phyloP scores from a whole-genome alignment of 2,797 vertebrate genomes.

The Phataginus tetradactyla region DNA sequence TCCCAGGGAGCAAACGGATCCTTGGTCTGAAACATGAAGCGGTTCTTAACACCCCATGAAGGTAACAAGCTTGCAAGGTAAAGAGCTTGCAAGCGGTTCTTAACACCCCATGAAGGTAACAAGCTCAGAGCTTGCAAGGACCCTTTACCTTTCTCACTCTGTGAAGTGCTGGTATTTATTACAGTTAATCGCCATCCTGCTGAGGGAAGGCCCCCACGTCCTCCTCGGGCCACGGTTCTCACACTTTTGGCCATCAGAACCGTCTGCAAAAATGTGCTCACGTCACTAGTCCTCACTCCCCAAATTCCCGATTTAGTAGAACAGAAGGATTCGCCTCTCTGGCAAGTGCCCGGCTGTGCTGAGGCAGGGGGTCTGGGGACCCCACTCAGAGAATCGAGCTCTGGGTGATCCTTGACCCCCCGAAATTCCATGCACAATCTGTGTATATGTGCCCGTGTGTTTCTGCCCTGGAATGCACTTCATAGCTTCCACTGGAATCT shows the following conservation, averaged over 20 bases:
- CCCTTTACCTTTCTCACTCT: not conserved
- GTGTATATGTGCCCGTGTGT: not conserved
- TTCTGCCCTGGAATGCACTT: not conserved
- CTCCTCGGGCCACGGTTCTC: not conserved
- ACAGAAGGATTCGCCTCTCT: not conserved
- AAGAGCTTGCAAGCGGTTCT: not conserved
- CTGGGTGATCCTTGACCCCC: not conserved
- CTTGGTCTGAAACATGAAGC: slow-evolving; percentile 15
- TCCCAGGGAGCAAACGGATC: not conserved
- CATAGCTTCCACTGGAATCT: not conserved
- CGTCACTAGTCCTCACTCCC: not conserved
- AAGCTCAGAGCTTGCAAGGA: not conserved
- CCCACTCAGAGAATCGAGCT: not conserved
- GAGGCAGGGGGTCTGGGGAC: no score
- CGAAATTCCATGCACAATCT: not conserved
- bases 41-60: not conserved
- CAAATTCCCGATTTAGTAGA: not conserved
- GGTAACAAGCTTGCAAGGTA: not conserved
- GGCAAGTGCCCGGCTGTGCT: not conserved
- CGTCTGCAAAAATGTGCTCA: not conserved
- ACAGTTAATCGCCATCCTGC: not conserved
- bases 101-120: not conserved
- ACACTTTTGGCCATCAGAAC: not conserved
- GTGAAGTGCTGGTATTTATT: not conserved
- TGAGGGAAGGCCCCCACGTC: not conserved